A percentile compares a stretch with the other conserved stretches of the same genome.
Evolutionary conservation across 2,113 vertebrate genomes (phyloP).

Genomic region (Acanthochromis polyacanthus): DNA sequence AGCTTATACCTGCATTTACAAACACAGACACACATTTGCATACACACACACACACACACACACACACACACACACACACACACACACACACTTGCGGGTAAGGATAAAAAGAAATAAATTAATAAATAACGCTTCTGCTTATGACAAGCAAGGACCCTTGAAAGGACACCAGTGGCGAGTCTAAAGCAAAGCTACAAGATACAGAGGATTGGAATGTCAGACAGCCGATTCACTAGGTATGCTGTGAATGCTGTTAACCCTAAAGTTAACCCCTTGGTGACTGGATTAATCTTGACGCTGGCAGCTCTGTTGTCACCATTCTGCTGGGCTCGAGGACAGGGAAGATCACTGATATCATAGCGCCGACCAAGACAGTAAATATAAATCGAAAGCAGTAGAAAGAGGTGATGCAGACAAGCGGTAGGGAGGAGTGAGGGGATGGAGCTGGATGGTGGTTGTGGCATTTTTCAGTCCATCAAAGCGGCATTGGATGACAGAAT

Average conservation of each 20-base stretch:
- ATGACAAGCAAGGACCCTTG: slow-evolving; percentile 45
- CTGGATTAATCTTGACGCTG: slow-evolving; percentile 27
- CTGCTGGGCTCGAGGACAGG: slow-evolving; percentile 45
- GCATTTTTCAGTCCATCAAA: too few species aligned
- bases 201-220: slow-evolving; percentile 14
- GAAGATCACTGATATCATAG: slow-evolving; percentile 24
- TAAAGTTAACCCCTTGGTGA: slow-evolving; percentile 34
- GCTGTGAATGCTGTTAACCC: slow-evolving; percentile 16
- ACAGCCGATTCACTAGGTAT: background rate
- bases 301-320: slow-evolving; percentile 33
- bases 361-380: slow-evolving; percentile 16
- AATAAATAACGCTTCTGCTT: background rate
- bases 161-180: slow-evolving; percentile 38
- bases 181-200: slow-evolving; percentile 7
- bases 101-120: background rate
- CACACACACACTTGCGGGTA: background rate
- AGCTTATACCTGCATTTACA: slow-evolving; percentile 65
- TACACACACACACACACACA: slow-evolving; percentile 6
- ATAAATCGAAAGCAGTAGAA: background rate
- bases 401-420: background rate
- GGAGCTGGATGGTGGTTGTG: background rate
- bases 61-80: slow-evolving; percentile 13
- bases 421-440: background rate
- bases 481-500: background rate
- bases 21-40: slow-evolving; percentile 33